phyloP scores from a whole-genome alignment of 2,113 vertebrate species.

The Dasyprocta punctata region DNA sequence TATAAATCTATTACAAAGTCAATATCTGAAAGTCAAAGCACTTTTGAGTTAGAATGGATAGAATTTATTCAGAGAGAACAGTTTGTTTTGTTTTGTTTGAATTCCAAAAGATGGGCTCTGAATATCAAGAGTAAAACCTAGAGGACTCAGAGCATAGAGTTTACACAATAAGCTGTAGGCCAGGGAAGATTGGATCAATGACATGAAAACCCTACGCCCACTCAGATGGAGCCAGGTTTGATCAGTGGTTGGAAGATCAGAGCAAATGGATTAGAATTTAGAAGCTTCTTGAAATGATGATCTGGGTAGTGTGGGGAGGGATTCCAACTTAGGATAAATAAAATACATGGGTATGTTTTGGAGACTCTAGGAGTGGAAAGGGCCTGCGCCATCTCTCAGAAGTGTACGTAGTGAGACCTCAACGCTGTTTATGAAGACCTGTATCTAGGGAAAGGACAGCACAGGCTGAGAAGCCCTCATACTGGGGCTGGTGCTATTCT shows the following conservation, averaged over 20 bases:
- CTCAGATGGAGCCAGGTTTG: not conserved
- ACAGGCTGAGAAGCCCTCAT: not conserved
- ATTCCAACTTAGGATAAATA: not conserved
- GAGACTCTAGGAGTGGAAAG: not conserved
- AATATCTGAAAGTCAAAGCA: conserved; percentile 55
- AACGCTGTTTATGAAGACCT: not conserved
- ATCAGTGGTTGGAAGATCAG: conserved; percentile 22
- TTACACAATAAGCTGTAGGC: conserved; percentile 18
- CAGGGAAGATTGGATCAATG: not conserved
- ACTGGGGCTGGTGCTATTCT: not conserved
- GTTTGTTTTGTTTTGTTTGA: conserved; percentile 67
- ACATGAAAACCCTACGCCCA: not conserved
- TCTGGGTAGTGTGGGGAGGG: not conserved
- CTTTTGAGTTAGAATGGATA: conserved; percentile 59
- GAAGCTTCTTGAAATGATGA: not conserved
- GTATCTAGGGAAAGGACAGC: not conserved
- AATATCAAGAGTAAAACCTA: conserved; percentile 53
- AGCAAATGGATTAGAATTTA: not conserved
- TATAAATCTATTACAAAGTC: conserved; percentile 39
- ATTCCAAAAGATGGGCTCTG: conserved; percentile 46
- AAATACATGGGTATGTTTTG: not conserved
- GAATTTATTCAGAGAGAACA: conserved; percentile 62
- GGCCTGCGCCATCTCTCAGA: not conserved
- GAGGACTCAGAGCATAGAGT: not conserved
- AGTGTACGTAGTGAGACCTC: not conserved